A percentile compares a stretch with the other conserved stretches of the same genome.
Conservation (phyloP, 2,888 invertebrate genomes). For the Mythimna vitellina region DNA sequence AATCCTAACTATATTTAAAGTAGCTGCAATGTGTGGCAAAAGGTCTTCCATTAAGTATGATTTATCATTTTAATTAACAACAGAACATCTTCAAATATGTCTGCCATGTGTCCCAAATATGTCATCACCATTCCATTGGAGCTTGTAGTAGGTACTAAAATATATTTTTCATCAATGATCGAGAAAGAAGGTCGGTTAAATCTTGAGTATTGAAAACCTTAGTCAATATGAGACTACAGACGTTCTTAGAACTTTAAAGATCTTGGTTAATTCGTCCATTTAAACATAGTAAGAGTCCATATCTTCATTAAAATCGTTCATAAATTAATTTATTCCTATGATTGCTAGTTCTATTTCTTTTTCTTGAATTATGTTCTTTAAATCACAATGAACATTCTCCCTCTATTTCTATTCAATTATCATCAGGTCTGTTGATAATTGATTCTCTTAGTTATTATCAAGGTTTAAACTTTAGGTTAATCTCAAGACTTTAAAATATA, state of each 20-base stretch:
- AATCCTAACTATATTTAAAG: constrained; percentile 12
- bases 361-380: neutral
- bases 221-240: neutral
- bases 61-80: constrained; percentile 42
- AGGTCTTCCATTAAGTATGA: constrained; percentile 42
- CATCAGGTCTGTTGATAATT: too few relatives aligned
- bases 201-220: neutral
- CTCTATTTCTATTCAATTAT: neutral
- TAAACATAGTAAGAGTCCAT: neutral
- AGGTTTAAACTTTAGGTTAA: neutral
- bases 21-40: constrained; percentile 6
- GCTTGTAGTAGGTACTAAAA: constrained; percentile 19
- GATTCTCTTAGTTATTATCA: too few relatives aligned
- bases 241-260: neutral
- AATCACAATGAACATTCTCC: neutral
- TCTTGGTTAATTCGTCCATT: neutral
- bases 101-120: constrained; percentile 46
- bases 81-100: constrained; percentile 45
- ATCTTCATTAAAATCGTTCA: neutral
- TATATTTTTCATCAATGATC: neutral
- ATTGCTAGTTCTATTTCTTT: neutral
- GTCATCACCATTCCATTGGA: constrained; percentile 13
- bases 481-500: neutral
- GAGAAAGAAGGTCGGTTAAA: neutral
- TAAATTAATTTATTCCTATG: neutral